Base-by-base conservation (phyloP, 2,113 vertebrate genomes). In the Xiphophorus couchianus region DNA sequence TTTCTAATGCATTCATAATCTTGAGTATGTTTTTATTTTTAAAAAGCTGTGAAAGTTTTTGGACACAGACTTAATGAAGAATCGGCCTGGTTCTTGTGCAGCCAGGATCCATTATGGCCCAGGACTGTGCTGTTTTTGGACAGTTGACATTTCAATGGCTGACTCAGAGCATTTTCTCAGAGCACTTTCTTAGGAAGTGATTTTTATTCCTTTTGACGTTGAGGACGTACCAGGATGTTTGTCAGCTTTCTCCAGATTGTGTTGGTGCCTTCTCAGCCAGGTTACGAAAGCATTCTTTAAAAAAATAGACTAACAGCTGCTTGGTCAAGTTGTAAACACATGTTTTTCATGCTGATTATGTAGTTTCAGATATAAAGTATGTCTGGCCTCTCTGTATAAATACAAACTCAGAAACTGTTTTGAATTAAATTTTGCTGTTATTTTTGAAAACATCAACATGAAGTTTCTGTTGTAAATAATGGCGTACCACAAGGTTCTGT, bases 91-190 rank as follows among this genome's bases (percentile, higher is more conserved):
- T 15, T 17, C 17, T 48, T 48, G 44, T 48, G 44, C 44, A 80
- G 64, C 22, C 14, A 35, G 3, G 15, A 74, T 86, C 39, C 12
- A 71, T 77, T 10, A 71, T 69, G 39, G 33, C 31, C 67, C 29
- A n/a, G 9, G 28, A 58, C 27, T 71, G 28, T 25, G 30, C 71
- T 72, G 61, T 51, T 77, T 75, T 66, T 28, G 69, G 67, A 62
- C 63, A 44, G 51, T 74, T 80, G 73, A 71, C 64, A 35, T 73
- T 67, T 65, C 37, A n/a, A 58, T 61, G 51, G 60, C 37, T 81
- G 75, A 86, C 48, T 76, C 77, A 77, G 17, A 33, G 25, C 27
- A 13, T 48, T 71, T 69, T 80, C 68, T 76, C 42, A 63, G 69
- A 73, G 73, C 51, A 61, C 67, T 33, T 74, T 76, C 39, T 51